Percentiles rank a stretch among this genome's conserved stretches.
Conservation (phyloP, 2,888 invertebrate genomes). For the Acrocyrtus sp. region DNA sequence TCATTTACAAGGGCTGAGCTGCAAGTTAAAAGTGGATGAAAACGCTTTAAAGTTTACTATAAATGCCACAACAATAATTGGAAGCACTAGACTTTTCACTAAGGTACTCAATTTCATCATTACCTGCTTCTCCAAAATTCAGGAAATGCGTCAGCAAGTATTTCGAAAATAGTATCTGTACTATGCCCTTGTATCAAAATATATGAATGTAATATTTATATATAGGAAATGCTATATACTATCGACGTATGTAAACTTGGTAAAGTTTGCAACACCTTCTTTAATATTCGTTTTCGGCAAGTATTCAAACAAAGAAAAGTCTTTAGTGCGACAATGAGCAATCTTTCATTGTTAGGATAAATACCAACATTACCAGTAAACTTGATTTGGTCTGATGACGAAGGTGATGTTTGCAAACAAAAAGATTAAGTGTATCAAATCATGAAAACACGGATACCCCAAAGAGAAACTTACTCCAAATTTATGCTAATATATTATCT, state of each 20-base stretch:
- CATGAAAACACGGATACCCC: neutral
- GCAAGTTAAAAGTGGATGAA: no score
- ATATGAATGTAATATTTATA: no score
- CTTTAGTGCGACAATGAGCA: neutral
- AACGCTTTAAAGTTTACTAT: no score
- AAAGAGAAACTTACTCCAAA: neutral
- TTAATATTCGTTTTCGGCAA: neutral
- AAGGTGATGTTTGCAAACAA: neutral
- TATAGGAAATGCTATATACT: no score
- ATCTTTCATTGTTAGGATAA: neutral
- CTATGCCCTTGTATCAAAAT: no score
- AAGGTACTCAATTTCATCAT: neutral
- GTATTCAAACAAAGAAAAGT: neutral
- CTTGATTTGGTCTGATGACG: neutral
- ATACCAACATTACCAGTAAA: neutral
- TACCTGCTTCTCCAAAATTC: no score
- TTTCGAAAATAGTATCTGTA: no score
- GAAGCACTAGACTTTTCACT: neutral
- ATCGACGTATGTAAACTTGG: neutral
- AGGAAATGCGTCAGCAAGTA: slow-evolving; percentile 46
- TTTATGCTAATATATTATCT: neutral
- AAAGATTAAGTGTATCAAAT: neutral
- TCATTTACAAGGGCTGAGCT: neutral
- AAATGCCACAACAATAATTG: neutral
- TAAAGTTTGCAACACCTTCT: neutral